Percentiles rank a stretch among this genome's conserved stretches.
phyloP scores from a whole-genome alignment of 2,888 invertebrate species.

The Andricus quercusramuli region DNA sequence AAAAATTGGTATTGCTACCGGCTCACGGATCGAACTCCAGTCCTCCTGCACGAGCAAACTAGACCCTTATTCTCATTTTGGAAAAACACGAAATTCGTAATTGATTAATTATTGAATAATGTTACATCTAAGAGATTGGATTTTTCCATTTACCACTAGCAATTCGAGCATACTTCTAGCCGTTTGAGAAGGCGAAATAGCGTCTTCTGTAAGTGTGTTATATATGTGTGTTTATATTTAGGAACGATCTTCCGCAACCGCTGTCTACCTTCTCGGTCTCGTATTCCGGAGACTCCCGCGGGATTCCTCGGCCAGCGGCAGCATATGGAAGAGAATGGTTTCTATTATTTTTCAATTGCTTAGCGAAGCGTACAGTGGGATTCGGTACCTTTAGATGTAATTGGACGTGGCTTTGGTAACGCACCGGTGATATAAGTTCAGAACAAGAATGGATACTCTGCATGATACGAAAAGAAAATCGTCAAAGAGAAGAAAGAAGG shows the following conservation, averaged over 20 bases:
- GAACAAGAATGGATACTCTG: conserved; percentile 30
- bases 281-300: conserved; percentile 38
- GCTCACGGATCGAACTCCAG: too few relatives aligned
- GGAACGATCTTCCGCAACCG: conserved; percentile 25
- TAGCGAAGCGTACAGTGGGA: conserved; percentile 69
- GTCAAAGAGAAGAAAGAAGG: conserved; percentile 22
- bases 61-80: neutral
- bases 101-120: conserved; percentile 15
- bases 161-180: conserved; percentile 26
- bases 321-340: conserved; percentile 58
- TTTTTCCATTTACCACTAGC: conserved; percentile 14
- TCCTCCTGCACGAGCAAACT: neutral
- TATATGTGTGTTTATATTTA: conserved; percentile 13
- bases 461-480: conserved; percentile 34
- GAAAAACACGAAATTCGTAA: neutral
- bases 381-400: conserved; percentile 72
- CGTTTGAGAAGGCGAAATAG: conserved; percentile 27
- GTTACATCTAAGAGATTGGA: conserved; percentile 3
- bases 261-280: conserved; percentile 29
- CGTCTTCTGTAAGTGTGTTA: conserved; percentile 13
- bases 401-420: conserved; percentile 72
- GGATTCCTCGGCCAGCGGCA: conserved; percentile 26
- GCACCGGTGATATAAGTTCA: conserved; percentile 40
- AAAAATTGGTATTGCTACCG: too few relatives aligned
- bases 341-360: conserved; percentile 78